Base-by-base conservation (phyloP, 2,888 invertebrate species). In the Drosophila anomalipes region DNA sequence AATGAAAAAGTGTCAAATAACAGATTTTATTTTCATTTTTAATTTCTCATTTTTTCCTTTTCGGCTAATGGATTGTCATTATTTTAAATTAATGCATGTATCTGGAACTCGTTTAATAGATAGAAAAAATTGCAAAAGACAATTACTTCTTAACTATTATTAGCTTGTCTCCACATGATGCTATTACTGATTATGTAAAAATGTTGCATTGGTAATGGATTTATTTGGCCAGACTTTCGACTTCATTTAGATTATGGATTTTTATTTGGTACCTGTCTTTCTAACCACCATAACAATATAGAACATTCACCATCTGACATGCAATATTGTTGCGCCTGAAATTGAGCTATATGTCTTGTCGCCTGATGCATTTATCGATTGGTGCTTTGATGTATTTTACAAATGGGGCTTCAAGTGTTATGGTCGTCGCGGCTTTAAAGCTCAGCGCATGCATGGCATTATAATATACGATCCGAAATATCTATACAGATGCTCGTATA, bases 351-450 rank as follows among this genome's bases (percentile, higher is more conserved):
- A 35, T 68, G 30, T 60, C 12, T 62, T 62, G 33, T 60, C 44
- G 54, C 28, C n/a, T 28, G 69, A 47, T 66, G 74, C 77, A 74
- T 60, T 35, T 41, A 44, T 39, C n/a, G 30, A 58, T 30, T 19
- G 22, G n/a, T 22, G 37, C 49, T 70, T 78, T 78, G 63, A 70
- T 77, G 57, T 74, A 58, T 79, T 47, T 52, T 44, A 41, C 69
- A 70, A 79, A 75, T 75, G 71, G 62, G 56, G 30, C 32, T 39
- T 69, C 26, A 49, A 65, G 78, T 53, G 59, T 66, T 70, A 70
- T 77, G 74, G 53, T 30, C 22, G 59, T 35, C 22, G 68, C 54
- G 69, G 57, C 49, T 62, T 78, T 79, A 76, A 79, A 61, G 59
- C 76, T 79, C 76, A 54, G 63, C 72, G 65, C 65, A 66, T 69